These are phyloP conservation scores for Melanotaenia boesemani DNA, from an alignment of 2,797 vertebrate species.

Conservation along the genomic window DNA sequence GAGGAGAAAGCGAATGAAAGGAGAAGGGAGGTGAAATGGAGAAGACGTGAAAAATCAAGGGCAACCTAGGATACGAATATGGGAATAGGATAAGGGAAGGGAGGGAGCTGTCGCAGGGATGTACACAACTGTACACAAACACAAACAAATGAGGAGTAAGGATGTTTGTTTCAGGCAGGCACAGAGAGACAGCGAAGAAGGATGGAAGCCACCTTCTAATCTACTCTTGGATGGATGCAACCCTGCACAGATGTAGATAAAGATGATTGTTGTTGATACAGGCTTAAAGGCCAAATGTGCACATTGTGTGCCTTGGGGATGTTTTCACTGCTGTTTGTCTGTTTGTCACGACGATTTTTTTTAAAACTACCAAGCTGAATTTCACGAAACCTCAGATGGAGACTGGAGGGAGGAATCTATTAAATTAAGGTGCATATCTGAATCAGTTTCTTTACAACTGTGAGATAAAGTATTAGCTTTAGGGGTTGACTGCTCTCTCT, in stretches of 20 bases:
- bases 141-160: slow-evolving; percentile 46
- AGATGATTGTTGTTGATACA: slow-evolving; percentile 36
- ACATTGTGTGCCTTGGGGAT: slow-evolving; percentile 7
- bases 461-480: slow-evolving; percentile 7
- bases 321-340: not conserved
- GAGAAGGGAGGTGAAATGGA: slow-evolving; percentile 52
- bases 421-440: slow-evolving; percentile 1
- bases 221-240: slow-evolving; percentile 19
- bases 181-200: slow-evolving; percentile 16
- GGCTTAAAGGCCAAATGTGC: slow-evolving; percentile 40
- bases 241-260: slow-evolving; percentile 23
- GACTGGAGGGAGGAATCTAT: not conserved
- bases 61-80: slow-evolving; percentile 54
- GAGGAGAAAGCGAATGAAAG: slow-evolving; percentile 49
- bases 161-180: slow-evolving; percentile 51
- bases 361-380: not conserved
- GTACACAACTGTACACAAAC: slow-evolving; percentile 28
- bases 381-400: not conserved
- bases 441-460: slow-evolving; percentile 9
- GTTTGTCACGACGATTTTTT: not conserved
- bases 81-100: slow-evolving; percentile 32
- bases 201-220: slow-evolving; percentile 38
- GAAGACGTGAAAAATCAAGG: slow-evolving; percentile 61
- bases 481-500: not conserved
- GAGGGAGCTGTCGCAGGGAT: slow-evolving; percentile 16